Evolutionary conservation across 2,113 vertebrate species (phyloP), one percentile per base, ranked within the genome.

Genomic region (Mustela nigripes): DNA sequence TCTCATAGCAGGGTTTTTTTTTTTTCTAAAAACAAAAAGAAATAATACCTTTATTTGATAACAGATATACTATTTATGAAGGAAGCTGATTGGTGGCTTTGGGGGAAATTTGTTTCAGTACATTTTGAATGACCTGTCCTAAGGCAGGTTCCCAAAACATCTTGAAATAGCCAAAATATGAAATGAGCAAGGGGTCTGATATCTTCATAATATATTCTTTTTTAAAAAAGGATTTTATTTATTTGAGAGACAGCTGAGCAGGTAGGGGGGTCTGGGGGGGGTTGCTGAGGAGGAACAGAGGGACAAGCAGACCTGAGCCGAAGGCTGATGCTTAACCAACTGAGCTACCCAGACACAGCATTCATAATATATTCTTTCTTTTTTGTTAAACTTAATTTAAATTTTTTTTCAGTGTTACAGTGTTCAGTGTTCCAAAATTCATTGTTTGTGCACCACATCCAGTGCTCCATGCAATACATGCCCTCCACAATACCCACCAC

Each of bases 1-100:
- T 92, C 39, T 95, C 18, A 24, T 79, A 39, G 16, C 5, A 85
- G 15, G 11, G 1, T 39, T 53, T 42, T 42, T 42, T n/a, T 65
- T 26, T 65, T 48, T 26, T 14, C 4, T 18, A 50, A 84, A 69
- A 89, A 50, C 22, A 71, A 48, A 62, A 78, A 53, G 48, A 89
- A 79, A 22, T 78, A 50, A 82, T 74, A 50, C 4, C 94, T 76
- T 71, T 73, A 58, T 83, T 92, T 92, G 24, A 71, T 92, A 78
- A 84, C 16, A 91, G 74, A 86, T 11, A 60, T 31, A 60, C 9
- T 56, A 39, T 76, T 95, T 89, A 56, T 71, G 12, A 69, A 76
- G 42, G 33, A 80, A 88, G 10, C 21, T n/a, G 33, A 69, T 33
- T 7, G 50, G 21, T 60, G 36, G 11, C 36, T 83, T 91, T 39